These are phyloP conservation scores for Drosophila kohkoa DNA, from an alignment of 1,140 invertebrate species.

Conservation along the genomic window DNA sequence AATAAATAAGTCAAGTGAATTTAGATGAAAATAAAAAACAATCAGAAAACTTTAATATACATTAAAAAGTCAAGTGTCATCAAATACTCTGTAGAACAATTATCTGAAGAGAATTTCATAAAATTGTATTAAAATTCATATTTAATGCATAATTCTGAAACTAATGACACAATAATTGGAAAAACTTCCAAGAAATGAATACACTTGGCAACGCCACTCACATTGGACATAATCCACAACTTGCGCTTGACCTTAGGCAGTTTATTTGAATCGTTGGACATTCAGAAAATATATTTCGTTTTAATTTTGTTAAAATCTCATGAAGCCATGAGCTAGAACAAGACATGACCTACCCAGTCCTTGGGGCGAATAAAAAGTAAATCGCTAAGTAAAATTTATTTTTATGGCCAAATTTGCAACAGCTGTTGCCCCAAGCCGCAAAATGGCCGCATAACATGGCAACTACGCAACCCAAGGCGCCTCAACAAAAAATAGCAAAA, in stretches of 20 bases:
- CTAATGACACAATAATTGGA: slow-evolving; percentile 5
- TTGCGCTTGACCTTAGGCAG: slow-evolving; percentile 40
- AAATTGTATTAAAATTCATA: neutral
- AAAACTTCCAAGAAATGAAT: neutral
- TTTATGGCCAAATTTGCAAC: slow-evolving; percentile 64
- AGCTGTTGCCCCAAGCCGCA: slow-evolving; percentile 55
- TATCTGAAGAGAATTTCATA: neutral
- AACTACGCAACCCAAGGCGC: slow-evolving; percentile 19
- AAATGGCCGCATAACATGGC: slow-evolving; percentile 61
- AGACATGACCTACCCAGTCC: slow-evolving; percentile 10
- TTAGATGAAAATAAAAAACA: too few relatives aligned
- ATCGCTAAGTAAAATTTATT: slow-evolving; percentile 68
- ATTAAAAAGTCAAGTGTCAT: too few relatives aligned
- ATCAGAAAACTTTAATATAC: too few relatives aligned
- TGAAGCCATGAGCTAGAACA: slow-evolving; percentile 25
- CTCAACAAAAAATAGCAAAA: slow-evolving; percentile 10
- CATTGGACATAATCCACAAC: neutral
- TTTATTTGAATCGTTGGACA: slow-evolving; percentile 20
- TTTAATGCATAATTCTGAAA: neutral
- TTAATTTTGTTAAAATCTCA: slow-evolving; percentile 64
- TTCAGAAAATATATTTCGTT: slow-evolving; percentile 48
- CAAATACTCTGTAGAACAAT: neutral
- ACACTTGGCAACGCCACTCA: neutral
- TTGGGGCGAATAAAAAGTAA: slow-evolving; percentile 44
- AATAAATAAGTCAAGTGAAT: too few relatives aligned